These are phyloP conservation scores for Serilophus lunatus DNA, from an alignment of 2,113 vertebrate genomes.

Conservation along the genomic window DNA sequence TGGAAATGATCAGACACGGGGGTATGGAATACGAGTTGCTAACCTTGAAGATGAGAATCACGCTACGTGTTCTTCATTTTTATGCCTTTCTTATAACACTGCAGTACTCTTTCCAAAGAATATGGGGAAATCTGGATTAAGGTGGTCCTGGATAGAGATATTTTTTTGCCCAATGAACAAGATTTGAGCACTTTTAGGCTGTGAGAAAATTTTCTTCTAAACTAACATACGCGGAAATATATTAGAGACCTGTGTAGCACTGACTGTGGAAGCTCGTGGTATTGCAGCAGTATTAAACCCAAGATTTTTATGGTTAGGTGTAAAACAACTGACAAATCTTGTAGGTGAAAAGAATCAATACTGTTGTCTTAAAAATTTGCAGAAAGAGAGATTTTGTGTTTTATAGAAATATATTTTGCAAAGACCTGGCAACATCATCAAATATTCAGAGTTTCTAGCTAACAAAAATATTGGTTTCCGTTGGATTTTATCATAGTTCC, in stretches of 20 bases:
- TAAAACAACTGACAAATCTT: neutral
- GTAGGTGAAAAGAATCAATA: neutral
- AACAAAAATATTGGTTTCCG: neutral
- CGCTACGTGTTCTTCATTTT: neutral
- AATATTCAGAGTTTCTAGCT: neutral
- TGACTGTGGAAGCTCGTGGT: neutral
- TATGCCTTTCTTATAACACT: neutral
- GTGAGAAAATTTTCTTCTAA: neutral
- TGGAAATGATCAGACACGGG: neutral
- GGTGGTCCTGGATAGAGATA: neutral
- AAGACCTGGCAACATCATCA: neutral
- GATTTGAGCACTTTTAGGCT: neutral
- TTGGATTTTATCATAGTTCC: neutral
- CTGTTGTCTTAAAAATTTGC: neutral
- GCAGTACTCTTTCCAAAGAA: neutral
- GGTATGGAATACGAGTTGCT: neutral
- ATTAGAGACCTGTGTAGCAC: neutral
- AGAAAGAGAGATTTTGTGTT: neutral
- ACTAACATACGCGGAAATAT: neutral
- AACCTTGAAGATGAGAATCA: neutral
- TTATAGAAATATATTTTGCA: neutral
- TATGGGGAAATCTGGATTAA: neutral
- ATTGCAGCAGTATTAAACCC: neutral
- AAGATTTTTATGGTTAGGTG: fast-evolving
- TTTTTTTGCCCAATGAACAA: neutral